phyloP scores from a whole-genome alignment of 2,113 vertebrate genomes.

The Notarius lentiginosus region DNA sequence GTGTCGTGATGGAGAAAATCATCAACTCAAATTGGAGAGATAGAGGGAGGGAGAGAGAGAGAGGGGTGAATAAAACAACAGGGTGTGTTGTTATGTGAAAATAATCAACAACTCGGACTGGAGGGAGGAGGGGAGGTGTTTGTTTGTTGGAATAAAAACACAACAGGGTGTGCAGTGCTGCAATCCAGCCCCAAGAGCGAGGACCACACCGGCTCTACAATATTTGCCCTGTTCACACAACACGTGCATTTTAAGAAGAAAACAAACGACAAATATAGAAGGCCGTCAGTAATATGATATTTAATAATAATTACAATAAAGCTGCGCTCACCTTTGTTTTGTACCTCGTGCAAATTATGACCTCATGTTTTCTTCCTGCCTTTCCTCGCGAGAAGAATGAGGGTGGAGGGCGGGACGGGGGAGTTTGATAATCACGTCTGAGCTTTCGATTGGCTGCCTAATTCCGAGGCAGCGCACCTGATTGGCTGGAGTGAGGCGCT shows the following conservation, averaged over 20 bases:
- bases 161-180: too few relatives aligned
- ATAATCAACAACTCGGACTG: too few relatives aligned
- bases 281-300: background rate
- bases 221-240: background rate
- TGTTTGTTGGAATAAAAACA: too few relatives aligned
- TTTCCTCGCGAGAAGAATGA: background rate
- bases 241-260: background rate
- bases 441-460: background rate
- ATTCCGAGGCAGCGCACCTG: background rate
- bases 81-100: too few relatives aligned
- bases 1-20: too few relatives aligned
- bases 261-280: background rate
- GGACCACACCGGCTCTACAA: background rate
- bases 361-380: background rate
- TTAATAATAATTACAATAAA: background rate
- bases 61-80: too few relatives aligned
- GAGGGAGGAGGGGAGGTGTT: too few relatives aligned
- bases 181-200: background rate
- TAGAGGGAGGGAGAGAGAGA: too few relatives aligned
- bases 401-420: background rate
- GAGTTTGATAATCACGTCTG: background rate
- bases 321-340: background rate
- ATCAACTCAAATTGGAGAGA: too few relatives aligned
- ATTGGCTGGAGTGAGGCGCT: background rate
- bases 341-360: background rate